Evolutionary conservation across 1,140 invertebrate genomes (phyloP), one percentile per base, ranked within the genome.

Genomic region (Drosophila mojavensis): DNA sequence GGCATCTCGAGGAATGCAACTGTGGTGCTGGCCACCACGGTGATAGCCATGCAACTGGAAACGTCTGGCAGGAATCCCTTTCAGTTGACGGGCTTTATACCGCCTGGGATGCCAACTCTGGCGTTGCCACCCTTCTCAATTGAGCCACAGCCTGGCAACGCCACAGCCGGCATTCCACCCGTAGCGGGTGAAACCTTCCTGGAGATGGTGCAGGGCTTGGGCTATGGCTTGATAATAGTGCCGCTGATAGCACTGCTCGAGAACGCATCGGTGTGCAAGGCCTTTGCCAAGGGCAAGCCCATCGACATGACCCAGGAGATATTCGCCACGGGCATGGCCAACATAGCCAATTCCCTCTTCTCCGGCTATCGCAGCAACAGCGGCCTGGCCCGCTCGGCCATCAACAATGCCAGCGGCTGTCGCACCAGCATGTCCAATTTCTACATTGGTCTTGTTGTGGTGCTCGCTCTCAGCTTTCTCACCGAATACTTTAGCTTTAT

Each of bases 321-420:
- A 85, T 93, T 97, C 71, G 96, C 97, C 0, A 94, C 97, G 51
- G 97, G 97, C 41, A 79, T 96, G 5, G 95, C 95, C 58, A 98
- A 98, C 92, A 94, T 99, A 48, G 95, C 96, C 13, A 98, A 97
- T 89, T 97, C 97, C 0, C 96, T 99, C 91, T 95, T 98, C 70
- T 95, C 95, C 92, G 93, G 96, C 0, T 97, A 96, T 92, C 98
- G 98, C 9, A 95, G 97, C 5, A 97, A 97, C 28, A 97, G 97
- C 45, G 97, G 96, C n/a, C 93, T 98, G 24, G 96, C 96, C n/a
- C 94, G 97, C 73, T 91, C 97, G 77, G 98, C 98, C 39, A 97
- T 99, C 0, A 97, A 98, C 91, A 97, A 98, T 89, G 95, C 96
- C 54, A 97, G 97, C 82, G 98, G 98, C 9, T 97, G 98, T 0